A percentile compares a stretch with the other conserved stretches of the same genome.
phyloP scores from a whole-genome alignment of 1,140 invertebrate species.

The Episyrphus balteatus region DNA sequence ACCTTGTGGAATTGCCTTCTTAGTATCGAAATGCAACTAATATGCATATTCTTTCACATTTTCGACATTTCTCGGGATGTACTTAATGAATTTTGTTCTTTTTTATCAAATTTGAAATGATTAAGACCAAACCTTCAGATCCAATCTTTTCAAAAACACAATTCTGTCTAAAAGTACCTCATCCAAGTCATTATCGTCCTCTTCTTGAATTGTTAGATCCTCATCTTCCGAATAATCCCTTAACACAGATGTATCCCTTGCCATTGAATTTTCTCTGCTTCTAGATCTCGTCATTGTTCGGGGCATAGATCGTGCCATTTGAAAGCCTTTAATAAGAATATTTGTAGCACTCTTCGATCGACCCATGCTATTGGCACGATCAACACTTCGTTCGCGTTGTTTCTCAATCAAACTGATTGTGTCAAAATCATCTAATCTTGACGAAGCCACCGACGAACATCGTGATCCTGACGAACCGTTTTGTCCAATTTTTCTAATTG shows the following conservation, averaged over 20 bases:
- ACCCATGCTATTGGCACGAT: constrained; percentile 37
- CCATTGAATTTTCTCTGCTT: constrained; percentile 33
- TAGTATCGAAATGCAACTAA: too few relatives aligned
- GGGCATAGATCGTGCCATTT: constrained; percentile 50
- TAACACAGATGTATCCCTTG: constrained; percentile 20
- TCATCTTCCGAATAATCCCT: constrained; percentile 21
- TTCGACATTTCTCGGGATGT: too few relatives aligned
- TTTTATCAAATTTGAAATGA: too few relatives aligned
- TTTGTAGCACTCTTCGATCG: constrained; percentile 64
- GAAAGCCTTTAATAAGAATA: constrained; percentile 68
- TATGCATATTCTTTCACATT: too few relatives aligned
- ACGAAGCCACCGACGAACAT: constrained; percentile 24
- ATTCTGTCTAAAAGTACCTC: too few relatives aligned
- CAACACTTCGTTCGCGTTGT: constrained; percentile 28
- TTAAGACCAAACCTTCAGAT: too few relatives aligned
- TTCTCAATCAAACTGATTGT: constrained; percentile 33
- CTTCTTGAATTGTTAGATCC: constrained; percentile 31
- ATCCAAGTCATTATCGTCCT: constrained; percentile 27
- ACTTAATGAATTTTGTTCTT: too few relatives aligned
- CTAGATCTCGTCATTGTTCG: constrained; percentile 17
- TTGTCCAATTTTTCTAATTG: constrained; percentile 38
- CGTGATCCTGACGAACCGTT: constrained; percentile 4
- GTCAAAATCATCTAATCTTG: constrained; percentile 25
- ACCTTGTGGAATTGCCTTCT: too few relatives aligned
- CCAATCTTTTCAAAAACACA: too few relatives aligned